phyloP scores from a whole-genome alignment of 2,797 vertebrate species.

The Gallirallus australis region DNA sequence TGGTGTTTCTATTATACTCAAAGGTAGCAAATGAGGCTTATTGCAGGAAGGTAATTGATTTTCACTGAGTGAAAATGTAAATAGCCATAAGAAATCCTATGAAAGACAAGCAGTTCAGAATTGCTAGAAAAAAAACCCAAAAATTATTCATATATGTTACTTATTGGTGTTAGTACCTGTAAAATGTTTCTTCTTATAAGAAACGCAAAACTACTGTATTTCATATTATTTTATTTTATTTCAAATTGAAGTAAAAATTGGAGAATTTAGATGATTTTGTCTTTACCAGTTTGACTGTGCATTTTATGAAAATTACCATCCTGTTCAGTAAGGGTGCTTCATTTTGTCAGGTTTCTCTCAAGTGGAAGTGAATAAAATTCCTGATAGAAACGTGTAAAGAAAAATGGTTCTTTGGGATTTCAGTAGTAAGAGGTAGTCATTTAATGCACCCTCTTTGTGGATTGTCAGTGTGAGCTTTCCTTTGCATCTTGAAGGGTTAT shows the following conservation, averaged over 20 bases:
- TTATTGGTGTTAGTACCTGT: slow-evolving; percentile 75
- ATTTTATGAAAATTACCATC: slow-evolving; percentile 73
- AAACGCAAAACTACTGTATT: slow-evolving; percentile 66
- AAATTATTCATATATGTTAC: slow-evolving; percentile 75
- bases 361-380: slow-evolving; percentile 68
- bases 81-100: slow-evolving; percentile 84
- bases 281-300: slow-evolving; percentile 71
- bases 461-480: slow-evolving; percentile 20
- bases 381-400: slow-evolving; percentile 25
- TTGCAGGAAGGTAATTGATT: slow-evolving; percentile 90
- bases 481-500: slow-evolving; percentile 45
- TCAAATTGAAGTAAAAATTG: slow-evolving; percentile 74
- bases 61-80: slow-evolving; percentile 88
- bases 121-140: slow-evolving; percentile 62
- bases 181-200: slow-evolving; percentile 67
- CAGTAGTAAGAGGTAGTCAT: slow-evolving; percentile 22
- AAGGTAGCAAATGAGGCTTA: slow-evolving; percentile 98
- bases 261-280: slow-evolving; percentile 71
- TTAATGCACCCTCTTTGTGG: slow-evolving; percentile 6
- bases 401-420: slow-evolving; percentile 52
- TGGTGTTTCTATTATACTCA: slow-evolving; percentile 97
- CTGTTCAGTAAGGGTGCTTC: slow-evolving; percentile 39
- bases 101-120: slow-evolving; percentile 83
- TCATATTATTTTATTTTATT: slow-evolving; percentile 75
- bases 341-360: slow-evolving; percentile 69